Evolutionary conservation across 2,797 vertebrate genomes (phyloP).

Genomic region (Clamator glandarius): DNA sequence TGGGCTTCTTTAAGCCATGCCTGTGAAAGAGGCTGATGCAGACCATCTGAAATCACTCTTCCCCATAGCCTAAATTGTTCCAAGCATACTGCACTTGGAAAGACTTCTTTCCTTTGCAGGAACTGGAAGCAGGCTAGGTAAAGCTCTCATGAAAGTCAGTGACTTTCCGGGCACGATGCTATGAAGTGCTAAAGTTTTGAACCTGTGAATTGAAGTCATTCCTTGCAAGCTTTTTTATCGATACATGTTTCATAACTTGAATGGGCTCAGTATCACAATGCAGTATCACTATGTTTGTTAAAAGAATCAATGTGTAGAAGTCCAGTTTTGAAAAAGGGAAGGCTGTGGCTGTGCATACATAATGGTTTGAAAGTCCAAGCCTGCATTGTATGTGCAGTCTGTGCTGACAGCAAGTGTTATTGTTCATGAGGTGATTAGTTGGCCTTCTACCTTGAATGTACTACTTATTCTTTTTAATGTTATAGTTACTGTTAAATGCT

Average conservation of each 20-base stretch:
- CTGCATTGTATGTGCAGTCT: neutral
- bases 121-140: neutral
- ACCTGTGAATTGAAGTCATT: neutral
- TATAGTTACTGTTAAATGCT: neutral
- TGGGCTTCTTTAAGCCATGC: too few relatives aligned
- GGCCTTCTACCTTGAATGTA: neutral
- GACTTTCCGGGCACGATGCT: neutral
- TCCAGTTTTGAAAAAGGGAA: neutral
- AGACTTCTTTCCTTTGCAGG: neutral
- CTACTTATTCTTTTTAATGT: neutral
- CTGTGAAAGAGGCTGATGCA: neutral
- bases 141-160: slow-evolving; percentile 20
- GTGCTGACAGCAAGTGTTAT: neutral
- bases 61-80: neutral
- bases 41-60: neutral
- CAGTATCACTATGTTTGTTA: neutral
- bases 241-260: slow-evolving; percentile 5
- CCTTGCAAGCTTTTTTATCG: neutral
- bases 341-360: neutral
- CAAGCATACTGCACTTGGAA: neutral
- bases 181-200: neutral
- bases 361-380: neutral
- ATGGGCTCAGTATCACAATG: neutral
- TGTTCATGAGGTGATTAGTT: neutral
- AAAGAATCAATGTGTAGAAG: neutral